Conservation (phyloP, 2,113 vertebrate genomes). For the Narcine bancroftii region DNA sequence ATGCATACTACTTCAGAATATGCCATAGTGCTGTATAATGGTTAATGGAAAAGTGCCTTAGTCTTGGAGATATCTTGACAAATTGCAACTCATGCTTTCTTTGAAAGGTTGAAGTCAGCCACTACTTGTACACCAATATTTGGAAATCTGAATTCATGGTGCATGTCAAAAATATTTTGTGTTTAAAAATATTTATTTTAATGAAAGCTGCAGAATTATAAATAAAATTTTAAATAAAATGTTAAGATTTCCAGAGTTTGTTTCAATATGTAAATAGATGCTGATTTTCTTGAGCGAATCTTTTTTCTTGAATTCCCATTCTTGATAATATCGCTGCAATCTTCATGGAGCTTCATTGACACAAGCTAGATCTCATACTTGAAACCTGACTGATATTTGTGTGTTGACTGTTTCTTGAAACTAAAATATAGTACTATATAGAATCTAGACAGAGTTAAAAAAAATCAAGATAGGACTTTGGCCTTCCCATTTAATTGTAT, state of each 20-base stretch:
- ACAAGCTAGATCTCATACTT: background rate
- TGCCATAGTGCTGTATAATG: background rate
- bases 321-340: no score
- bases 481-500: background rate
- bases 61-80: background rate
- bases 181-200: background rate
- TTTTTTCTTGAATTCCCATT: background rate
- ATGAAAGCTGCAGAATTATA: background rate
- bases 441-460: background rate
- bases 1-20: background rate
- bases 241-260: conserved; percentile 1
- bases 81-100: background rate
- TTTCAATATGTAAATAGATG: background rate
- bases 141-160: background rate
- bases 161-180: background rate
- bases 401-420: background rate
- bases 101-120: background rate
- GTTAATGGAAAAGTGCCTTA: background rate
- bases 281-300: background rate
- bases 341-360: background rate
- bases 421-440: no score
- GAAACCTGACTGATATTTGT: background rate
- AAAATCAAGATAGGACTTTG: background rate
- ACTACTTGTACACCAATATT: background rate
- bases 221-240: conserved; percentile 22